Evolutionary conservation across 2,888 invertebrate genomes (phyloP), one percentile per base, ranked within the genome.

Genomic region (Drosophila cognata): DNA sequence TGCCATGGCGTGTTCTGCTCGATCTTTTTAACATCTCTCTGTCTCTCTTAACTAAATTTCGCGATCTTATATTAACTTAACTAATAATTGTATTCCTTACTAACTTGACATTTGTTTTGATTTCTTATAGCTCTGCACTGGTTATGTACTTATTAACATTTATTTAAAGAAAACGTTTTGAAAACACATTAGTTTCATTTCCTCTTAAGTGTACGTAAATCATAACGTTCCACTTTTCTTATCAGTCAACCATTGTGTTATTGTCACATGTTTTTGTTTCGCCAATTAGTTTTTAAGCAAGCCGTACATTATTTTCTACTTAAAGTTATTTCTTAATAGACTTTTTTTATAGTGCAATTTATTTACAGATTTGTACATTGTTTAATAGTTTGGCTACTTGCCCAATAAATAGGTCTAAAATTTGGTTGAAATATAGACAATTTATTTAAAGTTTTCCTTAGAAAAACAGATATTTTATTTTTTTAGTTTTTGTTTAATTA

Each of bases 111-210:
- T 74, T 68, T 64, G 70, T 75, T 82, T 82, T 73, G 77, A 74
- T 78, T 83, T 67, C 79, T 86, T 84, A 85, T 92, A 92, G 92
- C 93, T 93, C 93, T 93, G 93, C 93, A 93, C 93, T 93, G 93
- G 93, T 93, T 92, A 91, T 90, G 90, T 91, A 57, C 41, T 57
- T 57, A 85, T 76, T 82, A 68, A 48, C 61, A 36, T 79, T 74
- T 71, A 73, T 64, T 79, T 74, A n/a, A 63, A 63, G 36, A 60
- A 70, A 81, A 71, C 67, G 60, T 68, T 82, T 66, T 60, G 50
- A 83, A 59, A 50, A 55, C 70, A 72, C 60, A 52, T 79, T 60
- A 16, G 16, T 73, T 62, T 77, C 63, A 79, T 79, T 74, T 79
- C 31, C 51, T 48, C 16, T 38, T 29, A 28, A 57, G 61, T 61